Conservation (phyloP, 2,113 vertebrate genomes). For the Prionailurus viverrinus region DNA sequence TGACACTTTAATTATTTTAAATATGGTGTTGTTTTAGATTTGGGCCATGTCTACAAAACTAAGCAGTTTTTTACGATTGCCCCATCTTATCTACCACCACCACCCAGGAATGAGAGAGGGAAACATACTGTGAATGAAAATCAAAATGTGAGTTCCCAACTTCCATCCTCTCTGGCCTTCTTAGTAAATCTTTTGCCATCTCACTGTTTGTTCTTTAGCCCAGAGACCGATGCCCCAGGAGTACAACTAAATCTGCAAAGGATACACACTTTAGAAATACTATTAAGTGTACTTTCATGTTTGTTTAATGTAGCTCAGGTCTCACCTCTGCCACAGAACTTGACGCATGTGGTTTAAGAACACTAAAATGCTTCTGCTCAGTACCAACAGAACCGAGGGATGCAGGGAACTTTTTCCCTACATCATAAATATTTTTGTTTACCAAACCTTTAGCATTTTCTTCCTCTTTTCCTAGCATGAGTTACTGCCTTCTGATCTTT, state of each 20-base stretch:
- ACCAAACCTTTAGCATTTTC: not conserved
- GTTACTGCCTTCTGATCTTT: conserved; percentile 7
- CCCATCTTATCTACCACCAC: not conserved
- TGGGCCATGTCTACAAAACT: conserved; percentile 13
- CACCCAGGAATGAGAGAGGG: not conserved
- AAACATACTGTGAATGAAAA: not conserved
- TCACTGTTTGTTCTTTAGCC: not conserved
- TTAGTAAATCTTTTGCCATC: not conserved
- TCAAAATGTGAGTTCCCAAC: not conserved
- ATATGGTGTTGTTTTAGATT: conserved; percentile 65
- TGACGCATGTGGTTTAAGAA: not conserved
- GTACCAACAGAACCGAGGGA: not conserved
- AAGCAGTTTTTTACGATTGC: conserved; percentile 28
- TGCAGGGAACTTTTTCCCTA: rapidly evolving
- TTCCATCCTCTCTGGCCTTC: not conserved
- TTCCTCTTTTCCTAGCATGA: not conserved
- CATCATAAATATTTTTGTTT: not conserved
- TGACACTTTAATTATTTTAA: conserved; percentile 58
- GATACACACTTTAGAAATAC: conserved; percentile 3
- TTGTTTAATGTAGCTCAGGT: not conserved
- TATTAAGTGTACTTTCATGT: not conserved
- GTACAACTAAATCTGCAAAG: not conserved
- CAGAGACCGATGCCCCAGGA: not conserved
- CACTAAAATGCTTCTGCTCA: not conserved
- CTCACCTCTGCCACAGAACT: not conserved